Percentiles rank a stretch among this genome's conserved stretches.
Conservation (phyloP, 2,888 invertebrate species). For the Yponomeuta evonymella region DNA sequence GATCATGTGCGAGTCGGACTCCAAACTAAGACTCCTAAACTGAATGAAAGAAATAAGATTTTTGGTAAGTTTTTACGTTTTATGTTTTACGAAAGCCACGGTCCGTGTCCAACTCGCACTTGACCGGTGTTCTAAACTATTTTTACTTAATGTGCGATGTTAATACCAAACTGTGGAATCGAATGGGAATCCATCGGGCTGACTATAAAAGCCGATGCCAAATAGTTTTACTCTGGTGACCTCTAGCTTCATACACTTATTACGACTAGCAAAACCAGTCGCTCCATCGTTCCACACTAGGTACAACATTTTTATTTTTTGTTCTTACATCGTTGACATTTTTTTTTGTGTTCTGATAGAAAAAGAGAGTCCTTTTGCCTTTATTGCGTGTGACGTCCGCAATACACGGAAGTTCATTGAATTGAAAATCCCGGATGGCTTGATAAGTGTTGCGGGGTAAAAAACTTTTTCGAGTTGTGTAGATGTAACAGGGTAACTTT, state of each 20-base stretch:
- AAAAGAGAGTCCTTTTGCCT: not conserved
- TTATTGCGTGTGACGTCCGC: not conserved
- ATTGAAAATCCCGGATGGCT: not conserved
- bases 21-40: too few species aligned
- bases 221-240: not conserved
- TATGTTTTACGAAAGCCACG: too few species aligned
- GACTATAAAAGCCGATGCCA: not conserved
- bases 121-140: too few species aligned
- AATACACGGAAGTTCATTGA: not conserved
- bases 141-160: too few species aligned
- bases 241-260: not conserved
- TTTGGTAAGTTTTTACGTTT: too few species aligned
- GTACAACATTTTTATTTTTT: not conserved
- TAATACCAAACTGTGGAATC: not conserved
- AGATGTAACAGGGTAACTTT: too few species aligned
- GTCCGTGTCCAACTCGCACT: too few species aligned
- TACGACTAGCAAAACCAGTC: not conserved
- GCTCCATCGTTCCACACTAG: not conserved
- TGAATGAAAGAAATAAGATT: too few species aligned
- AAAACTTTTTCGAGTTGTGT: not conserved
- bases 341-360: not conserved
- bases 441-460: not conserved
- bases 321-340: not conserved
- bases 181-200: not conserved
- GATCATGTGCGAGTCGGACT: too few species aligned